Evolutionary conservation across 2,113 vertebrate species (phyloP).

Genomic region (Hippolais icterina): DNA sequence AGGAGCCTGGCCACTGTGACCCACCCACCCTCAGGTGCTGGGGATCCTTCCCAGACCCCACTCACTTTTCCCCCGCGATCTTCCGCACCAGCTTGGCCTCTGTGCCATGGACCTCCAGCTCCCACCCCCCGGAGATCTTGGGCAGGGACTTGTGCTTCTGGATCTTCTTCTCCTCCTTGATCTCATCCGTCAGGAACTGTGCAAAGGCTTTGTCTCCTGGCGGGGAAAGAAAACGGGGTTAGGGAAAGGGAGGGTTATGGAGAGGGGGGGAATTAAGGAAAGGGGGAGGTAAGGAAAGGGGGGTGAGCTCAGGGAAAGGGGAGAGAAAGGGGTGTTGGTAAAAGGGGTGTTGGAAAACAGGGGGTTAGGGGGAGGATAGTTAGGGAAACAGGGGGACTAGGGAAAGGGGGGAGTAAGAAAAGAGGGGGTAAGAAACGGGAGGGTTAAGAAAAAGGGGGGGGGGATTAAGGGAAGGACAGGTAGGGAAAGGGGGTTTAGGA

Average conservation of each 20-base stretch:
- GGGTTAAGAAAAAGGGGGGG: background rate
- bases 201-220: constrained; percentile 91
- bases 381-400: background rate
- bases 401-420: background rate
- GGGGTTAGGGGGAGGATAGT: background rate
- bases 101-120: constrained; percentile 86
- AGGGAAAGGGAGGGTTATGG: background rate
- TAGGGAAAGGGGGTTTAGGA: background rate
- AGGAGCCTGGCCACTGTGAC: too few relatives aligned
- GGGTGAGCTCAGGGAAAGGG: background rate
- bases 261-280: background rate
- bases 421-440: background rate
- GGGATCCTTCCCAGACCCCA: background rate
- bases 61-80: constrained; percentile 88
- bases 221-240: accelerated
- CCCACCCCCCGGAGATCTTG: constrained; percentile 92
- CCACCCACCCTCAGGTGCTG: accelerated
- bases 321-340: background rate
- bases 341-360: background rate
- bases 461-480: background rate
- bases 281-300: background rate
- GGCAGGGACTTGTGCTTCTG: constrained; percentile 89
- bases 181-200: constrained; percentile 88
- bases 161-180: constrained; percentile 93
- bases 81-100: constrained; percentile 84